Evolutionary conservation across 2,888 invertebrate genomes (phyloP).

Genomic region (Thecocarcelia acutangulata): DNA sequence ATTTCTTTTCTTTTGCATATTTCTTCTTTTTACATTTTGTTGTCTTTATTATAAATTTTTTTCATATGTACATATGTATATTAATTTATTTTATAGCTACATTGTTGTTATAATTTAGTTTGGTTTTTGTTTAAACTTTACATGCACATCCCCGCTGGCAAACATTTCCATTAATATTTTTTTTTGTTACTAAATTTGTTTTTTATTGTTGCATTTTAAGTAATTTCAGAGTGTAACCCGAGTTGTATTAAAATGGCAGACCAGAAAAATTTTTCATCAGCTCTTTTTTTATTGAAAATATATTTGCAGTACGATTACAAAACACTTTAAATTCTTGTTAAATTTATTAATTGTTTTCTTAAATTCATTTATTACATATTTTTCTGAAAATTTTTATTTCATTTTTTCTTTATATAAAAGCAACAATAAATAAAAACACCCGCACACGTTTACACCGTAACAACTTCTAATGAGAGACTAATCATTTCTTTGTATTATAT

Average conservation of each 20-base stretch:
- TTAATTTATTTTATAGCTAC: constrained; percentile 22
- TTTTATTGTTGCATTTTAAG: constrained; percentile 10
- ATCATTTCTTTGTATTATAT: constrained; percentile 27
- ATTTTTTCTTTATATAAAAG: constrained; percentile 4
- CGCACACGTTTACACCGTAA: constrained; percentile 54
- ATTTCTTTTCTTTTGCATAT: constrained; percentile 32
- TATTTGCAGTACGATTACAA: background rate
- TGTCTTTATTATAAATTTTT: constrained; percentile 19
- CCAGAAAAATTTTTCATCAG: constrained; percentile 8
- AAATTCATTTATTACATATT: constrained; percentile 8
- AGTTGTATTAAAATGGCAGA: constrained; percentile 39
- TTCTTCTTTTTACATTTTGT: constrained; percentile 36
- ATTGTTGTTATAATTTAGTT: constrained; percentile 35
- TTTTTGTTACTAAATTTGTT: constrained; percentile 12
- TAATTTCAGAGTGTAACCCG: constrained; percentile 34
- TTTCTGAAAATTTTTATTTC: constrained; percentile 24
- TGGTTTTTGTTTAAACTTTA: constrained; percentile 53
- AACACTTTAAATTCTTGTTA: constrained; percentile 15
- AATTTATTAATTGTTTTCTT: constrained; percentile 4
- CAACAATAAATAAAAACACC: constrained; percentile 33
- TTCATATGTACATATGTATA: background rate
- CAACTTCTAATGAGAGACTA: constrained; percentile 67
- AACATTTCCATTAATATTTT: constrained; percentile 22
- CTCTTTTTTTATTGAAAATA: constrained; percentile 12
- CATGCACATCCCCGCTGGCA: constrained; percentile 44